phyloP scores from a whole-genome alignment of 2,113 vertebrate genomes.

The Shinisaurus crocodilurus region DNA sequence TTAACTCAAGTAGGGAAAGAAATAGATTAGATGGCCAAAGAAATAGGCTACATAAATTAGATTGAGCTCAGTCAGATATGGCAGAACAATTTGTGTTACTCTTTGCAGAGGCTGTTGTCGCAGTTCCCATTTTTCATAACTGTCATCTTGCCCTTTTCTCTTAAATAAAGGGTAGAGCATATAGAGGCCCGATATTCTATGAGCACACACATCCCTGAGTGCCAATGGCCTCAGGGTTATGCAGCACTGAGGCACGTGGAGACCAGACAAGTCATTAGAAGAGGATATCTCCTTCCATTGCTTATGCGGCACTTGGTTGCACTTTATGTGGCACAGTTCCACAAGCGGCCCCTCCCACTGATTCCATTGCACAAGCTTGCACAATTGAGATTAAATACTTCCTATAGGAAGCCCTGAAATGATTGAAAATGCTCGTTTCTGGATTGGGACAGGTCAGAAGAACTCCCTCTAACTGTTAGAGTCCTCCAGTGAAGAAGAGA shows the following conservation, averaged over 20 bases:
- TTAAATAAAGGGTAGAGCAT: conserved; percentile 44
- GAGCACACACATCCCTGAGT: conserved; percentile 15
- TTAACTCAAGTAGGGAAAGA: conserved; percentile 32
- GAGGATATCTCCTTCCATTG: too few species aligned
- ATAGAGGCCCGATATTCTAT: conserved; percentile 26
- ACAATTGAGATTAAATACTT: too few species aligned
- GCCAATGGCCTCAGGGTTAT: conserved; percentile 28
- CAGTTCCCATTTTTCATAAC: conserved; percentile 33
- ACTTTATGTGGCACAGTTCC: too few species aligned
- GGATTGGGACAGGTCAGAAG: too few species aligned
- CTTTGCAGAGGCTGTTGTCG: conserved; percentile 44
- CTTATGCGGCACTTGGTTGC: conserved; percentile 53
- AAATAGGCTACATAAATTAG: conserved; percentile 39
- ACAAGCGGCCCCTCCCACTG: too few species aligned
- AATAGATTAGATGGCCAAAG: not conserved
- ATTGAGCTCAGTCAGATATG: conserved; percentile 36
- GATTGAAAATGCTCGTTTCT: too few species aligned
- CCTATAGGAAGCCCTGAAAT: too few species aligned
- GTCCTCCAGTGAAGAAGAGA: conserved; percentile 44
- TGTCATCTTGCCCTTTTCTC: conserved; percentile 48
- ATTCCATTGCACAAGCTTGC: too few species aligned
- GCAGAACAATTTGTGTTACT: conserved; percentile 55
- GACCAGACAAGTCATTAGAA: conserved; percentile 37
- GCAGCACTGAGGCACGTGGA: conserved; percentile 45
- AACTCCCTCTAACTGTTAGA: conserved; percentile 53